phyloP scores from a whole-genome alignment of 2,797 vertebrate species.

The Pelochelys cantorii region DNA sequence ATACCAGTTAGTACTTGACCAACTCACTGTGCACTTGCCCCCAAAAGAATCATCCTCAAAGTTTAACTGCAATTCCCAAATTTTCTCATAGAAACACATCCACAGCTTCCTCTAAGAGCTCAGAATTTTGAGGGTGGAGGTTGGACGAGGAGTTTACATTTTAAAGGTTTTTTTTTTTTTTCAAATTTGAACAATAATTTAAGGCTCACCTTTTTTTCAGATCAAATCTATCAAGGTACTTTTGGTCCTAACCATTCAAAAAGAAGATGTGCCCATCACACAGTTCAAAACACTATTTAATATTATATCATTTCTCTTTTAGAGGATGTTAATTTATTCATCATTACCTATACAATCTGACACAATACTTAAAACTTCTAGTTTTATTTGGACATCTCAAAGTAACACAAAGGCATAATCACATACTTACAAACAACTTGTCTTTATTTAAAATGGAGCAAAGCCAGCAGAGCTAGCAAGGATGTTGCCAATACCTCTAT shows the following conservation, averaged over 20 bases:
- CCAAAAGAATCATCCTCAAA: neutral
- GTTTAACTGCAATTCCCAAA: neutral
- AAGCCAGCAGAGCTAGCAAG: neutral
- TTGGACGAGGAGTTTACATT: neutral
- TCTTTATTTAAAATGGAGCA: neutral
- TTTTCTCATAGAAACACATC: neutral
- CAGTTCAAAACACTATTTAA: neutral
- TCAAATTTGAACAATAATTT: neutral
- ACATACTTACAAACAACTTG: neutral
- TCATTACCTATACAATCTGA: neutral
- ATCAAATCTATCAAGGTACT: neutral
- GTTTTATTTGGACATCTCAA: neutral
- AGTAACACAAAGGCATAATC: neutral
- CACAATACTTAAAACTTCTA: neutral
- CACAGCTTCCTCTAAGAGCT: neutral
- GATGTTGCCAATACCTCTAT: neutral
- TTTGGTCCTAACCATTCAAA: neutral
- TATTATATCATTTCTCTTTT: neutral
- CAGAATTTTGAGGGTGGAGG: neutral
- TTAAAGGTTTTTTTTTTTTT: neutral
- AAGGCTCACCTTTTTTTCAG: neutral
- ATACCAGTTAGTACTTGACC: fast-evolving
- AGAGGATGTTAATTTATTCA: neutral
- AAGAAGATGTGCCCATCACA: neutral
- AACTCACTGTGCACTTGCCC: neutral